These are phyloP conservation scores for Temnothorax unifasciatus DNA, from an alignment of 2,888 invertebrate species.

Conservation along the genomic window DNA sequence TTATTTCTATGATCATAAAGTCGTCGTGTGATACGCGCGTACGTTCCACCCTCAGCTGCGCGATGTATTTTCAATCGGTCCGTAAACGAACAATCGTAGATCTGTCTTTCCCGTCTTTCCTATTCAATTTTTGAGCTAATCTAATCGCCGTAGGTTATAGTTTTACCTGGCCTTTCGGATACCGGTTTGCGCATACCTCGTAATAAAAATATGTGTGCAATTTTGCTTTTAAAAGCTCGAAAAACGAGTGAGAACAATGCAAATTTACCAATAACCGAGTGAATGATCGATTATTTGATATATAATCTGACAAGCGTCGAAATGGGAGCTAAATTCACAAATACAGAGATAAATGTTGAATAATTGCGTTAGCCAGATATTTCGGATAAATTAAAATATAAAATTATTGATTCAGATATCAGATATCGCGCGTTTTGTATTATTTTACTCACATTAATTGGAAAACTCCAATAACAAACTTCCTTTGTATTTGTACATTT, in stretches of 20 bases:
- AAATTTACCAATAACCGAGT: not conserved
- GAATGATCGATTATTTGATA: constrained; percentile 1
- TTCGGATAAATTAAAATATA: constrained; percentile 22
- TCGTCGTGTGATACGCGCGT: constrained; percentile 37
- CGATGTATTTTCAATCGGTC: constrained; percentile 50
- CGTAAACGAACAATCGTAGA: constrained; percentile 66
- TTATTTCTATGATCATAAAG: constrained; percentile 55
- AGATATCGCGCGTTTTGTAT: not conserved
- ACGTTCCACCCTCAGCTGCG: constrained; percentile 50
- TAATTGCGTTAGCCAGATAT: not conserved
- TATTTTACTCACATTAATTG: not conserved
- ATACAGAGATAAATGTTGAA: constrained; percentile 20
- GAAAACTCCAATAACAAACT: constrained; percentile 19
- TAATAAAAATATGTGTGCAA: not conserved
- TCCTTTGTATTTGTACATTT: not conserved
- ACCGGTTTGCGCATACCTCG: constrained; percentile 40
- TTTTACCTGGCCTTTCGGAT: constrained; percentile 21
- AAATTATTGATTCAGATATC: constrained; percentile 23
- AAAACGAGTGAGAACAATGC: not conserved
- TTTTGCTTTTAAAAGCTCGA: not conserved
- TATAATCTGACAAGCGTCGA: not conserved
- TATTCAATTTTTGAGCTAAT: constrained; percentile 79
- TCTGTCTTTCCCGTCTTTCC: constrained; percentile 64
- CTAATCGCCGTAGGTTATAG: constrained; percentile 29
- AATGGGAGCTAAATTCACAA: not conserved